Base-by-base conservation (phyloP, 2,113 vertebrate species). In the Eidolon helvum region DNA sequence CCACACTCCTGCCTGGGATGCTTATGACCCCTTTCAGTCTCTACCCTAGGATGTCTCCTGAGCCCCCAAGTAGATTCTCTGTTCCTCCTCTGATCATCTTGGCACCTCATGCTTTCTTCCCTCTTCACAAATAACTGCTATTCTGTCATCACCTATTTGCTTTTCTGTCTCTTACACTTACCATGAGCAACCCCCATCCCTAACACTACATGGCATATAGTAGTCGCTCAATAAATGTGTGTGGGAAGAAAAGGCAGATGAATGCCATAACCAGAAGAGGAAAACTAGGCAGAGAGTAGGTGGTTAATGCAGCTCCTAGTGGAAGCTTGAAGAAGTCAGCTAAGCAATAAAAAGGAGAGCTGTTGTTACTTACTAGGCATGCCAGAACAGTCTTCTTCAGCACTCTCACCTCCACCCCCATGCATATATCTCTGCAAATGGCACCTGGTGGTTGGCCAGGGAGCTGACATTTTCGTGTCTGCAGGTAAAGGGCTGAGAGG, bases 341-440 rank as follows among this genome's bases (percentile, higher is more conserved):
- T 69, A 71, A 85, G 82, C 80, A 69, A 30, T 74, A 40, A 38
- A 95, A 80, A 43, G 88, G 61, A 91, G 72, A 90, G 68, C 55
- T 97, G 83, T 83, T 97, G 66, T 94, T 95, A 96, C 82, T 91
- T 53, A 55, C 71, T 33, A 48, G 95, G 71, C 96, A 94, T 90
- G 97, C 96, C 65, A 15, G 86, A 82, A 77, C 97, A 96, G 90
- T 92, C 87, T 65, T 45, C 84, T 33, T 33, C 38, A 16, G 21
- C 5, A 5, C 40, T 24, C 72, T 28, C 24, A 18, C 24, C 79
- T 45, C 59, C 72, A 15, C 48, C 12, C 26, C 43, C 1, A 0
- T 1, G 4, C 8, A 26, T 48, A 55, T 43, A 4, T 43, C 35
- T 89, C 79, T 92, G 28, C 7, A 10, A 72, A 88, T 87, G 84